Evolutionary conservation across 2,888 invertebrate species (phyloP).

Genomic region (Epinotia bilunana): DNA sequence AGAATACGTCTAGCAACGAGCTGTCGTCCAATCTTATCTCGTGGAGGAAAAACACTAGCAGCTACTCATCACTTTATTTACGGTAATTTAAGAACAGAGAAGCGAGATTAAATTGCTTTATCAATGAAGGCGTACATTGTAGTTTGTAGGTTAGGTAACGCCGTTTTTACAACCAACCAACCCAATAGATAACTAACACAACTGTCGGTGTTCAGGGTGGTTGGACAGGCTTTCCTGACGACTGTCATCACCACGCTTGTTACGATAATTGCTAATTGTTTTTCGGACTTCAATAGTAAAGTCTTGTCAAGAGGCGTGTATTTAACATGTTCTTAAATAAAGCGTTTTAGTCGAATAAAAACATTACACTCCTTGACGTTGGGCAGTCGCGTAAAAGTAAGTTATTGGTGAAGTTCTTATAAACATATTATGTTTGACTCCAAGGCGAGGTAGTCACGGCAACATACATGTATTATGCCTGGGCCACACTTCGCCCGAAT

Average conservation of each 20-base stretch:
- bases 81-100: conserved; percentile 22
- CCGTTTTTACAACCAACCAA: background rate
- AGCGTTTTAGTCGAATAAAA: no score
- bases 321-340: no score
- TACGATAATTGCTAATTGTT: background rate
- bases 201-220: background rate
- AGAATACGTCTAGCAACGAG: background rate
- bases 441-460: no score
- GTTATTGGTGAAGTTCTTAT: no score
- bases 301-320: no score
- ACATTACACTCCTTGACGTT: no score
- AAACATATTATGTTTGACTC: no score
- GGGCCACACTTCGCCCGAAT: no score
- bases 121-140: background rate
- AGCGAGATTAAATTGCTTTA: conserved; percentile 14
- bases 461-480: no score
- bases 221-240: background rate
- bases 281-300: background rate
- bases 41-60: conserved; percentile 10
- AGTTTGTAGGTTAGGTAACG: no score
- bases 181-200: background rate
- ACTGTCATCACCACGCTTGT: background rate
- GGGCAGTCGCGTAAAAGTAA: no score
- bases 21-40: conserved; percentile 9
- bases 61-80: conserved; percentile 13